These are phyloP conservation scores for Vanacampus margaritifer DNA, from an alignment of 2,113 vertebrate genomes.

Conservation along the genomic window DNA sequence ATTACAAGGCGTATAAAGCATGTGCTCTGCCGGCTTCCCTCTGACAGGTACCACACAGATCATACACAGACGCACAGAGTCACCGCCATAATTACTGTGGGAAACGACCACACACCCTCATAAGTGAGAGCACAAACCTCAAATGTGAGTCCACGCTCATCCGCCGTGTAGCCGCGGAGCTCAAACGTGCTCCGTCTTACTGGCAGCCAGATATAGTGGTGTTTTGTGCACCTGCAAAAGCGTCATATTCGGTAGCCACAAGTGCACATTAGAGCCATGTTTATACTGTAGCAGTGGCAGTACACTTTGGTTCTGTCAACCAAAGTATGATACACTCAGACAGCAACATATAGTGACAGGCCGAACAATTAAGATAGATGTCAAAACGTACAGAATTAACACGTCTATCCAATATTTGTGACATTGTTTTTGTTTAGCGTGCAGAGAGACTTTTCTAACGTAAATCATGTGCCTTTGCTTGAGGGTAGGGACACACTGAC, in stretches of 20 bases:
- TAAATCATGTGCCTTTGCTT: too few species aligned
- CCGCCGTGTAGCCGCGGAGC: conserved; percentile 17
- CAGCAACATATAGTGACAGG: too few species aligned
- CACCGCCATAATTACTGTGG: conserved; percentile 68
- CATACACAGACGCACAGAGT: conserved; percentile 65
- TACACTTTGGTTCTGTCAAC: background rate
- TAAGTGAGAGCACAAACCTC: conserved; percentile 29
- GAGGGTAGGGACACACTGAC: too few species aligned
- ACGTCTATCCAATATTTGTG: too few species aligned
- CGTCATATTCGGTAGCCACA: background rate
- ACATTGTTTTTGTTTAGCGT: too few species aligned
- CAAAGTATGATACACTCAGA: background rate
- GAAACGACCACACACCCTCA: conserved; percentile 62
- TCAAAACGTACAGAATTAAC: too few species aligned
- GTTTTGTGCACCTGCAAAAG: conserved; percentile 16
- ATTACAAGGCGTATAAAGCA: conserved; percentile 77
- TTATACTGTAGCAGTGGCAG: background rate
- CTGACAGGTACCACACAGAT: conserved; percentile 68
- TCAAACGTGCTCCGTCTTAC: conserved; percentile 42
- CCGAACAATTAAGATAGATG: too few species aligned
- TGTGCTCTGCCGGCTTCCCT: conserved; percentile 51
- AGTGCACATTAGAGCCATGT: conserved; percentile 1
- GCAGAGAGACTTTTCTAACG: too few species aligned
- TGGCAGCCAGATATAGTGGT: conserved; percentile 19
- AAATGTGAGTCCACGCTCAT: conserved; percentile 42